A percentile compares a stretch with the other conserved stretches of the same genome.
phyloP scores from a whole-genome alignment of 2,888 invertebrate species.

The Urechis unicinctus region DNA sequence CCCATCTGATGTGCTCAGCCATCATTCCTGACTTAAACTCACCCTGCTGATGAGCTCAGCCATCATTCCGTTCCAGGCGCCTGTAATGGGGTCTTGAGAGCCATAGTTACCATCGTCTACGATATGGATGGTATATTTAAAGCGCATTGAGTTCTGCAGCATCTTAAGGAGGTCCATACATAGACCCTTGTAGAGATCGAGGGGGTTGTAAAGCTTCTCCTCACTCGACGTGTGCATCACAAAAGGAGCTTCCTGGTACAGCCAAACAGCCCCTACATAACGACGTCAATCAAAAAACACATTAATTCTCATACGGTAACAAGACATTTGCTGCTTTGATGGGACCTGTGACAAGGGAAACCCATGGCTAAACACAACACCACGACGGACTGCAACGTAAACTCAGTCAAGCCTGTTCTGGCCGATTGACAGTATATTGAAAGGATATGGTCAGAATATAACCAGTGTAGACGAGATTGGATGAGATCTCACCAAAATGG shows the following conservation, averaged over 20 bases:
- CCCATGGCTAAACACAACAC: no score
- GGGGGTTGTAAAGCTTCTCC: neutral
- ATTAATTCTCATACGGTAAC: no score
- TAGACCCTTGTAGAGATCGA: constrained; percentile 1
- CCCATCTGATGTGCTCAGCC: no score
- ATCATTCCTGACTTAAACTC: neutral
- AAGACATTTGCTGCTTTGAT: no score
- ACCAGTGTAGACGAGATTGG: no score
- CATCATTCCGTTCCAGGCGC: constrained; percentile 5
- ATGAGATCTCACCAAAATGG: neutral
- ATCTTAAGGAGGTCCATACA: constrained; percentile 4
- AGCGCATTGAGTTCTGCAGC: neutral
- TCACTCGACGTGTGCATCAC: neutral
- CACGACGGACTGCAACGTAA: no score
- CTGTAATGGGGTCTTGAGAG: neutral
- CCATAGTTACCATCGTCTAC: constrained; percentile 4
- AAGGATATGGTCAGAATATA: no score
- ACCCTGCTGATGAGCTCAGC: constrained; percentile 1
- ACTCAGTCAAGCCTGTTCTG: no score
- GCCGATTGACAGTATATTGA: no score
- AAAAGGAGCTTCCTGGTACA: constrained; percentile 5
- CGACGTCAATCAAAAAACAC: no score
- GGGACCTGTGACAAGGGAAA: no score
- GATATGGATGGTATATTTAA: constrained; percentile 1
- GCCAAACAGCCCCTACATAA: no score